A percentile compares a stretch with the other conserved stretches of the same genome.
Evolutionary conservation across 2,888 invertebrate genomes (phyloP).

Genomic region (Xestia sexstrigata): DNA sequence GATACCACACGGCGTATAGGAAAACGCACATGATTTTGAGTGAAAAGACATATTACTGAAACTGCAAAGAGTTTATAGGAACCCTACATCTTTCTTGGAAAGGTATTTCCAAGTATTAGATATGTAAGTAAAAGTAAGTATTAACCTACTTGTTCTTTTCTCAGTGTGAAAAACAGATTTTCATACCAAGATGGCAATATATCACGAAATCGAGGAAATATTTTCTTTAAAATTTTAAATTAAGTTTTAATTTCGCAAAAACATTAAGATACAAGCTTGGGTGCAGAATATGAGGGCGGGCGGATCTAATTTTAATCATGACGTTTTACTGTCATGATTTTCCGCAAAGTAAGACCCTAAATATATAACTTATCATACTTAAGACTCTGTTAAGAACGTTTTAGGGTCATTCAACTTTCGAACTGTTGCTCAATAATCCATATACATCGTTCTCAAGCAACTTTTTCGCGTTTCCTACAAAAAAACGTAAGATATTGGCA

Average conservation of each 20-base stretch:
- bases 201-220: not conserved
- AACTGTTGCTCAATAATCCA: not conserved
- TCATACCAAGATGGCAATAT: not conserved
- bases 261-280: not conserved
- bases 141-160: not conserved
- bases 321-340: not conserved
- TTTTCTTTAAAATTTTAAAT: not conserved
- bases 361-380: not conserved
- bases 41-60: not conserved
- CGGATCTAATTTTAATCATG: not conserved
- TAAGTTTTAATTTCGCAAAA: not conserved
- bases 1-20: too few species aligned
- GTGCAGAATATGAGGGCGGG: not conserved
- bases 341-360: not conserved
- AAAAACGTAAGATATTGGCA: constrained; percentile 24
- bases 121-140: too few species aligned
- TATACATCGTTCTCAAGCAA: not conserved
- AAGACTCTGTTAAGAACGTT: too few species aligned
- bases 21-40: too few species aligned
- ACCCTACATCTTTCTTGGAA: too few species aligned
- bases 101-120: too few species aligned
- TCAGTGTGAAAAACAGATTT: not conserved
- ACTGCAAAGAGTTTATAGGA: not conserved
- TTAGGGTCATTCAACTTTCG: not conserved
- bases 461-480: constrained; percentile 14